A percentile compares a stretch with the other conserved stretches of the same genome.
Conservation (phyloP, 2,888 invertebrate species). For the Reticulitermes lucifugus region DNA sequence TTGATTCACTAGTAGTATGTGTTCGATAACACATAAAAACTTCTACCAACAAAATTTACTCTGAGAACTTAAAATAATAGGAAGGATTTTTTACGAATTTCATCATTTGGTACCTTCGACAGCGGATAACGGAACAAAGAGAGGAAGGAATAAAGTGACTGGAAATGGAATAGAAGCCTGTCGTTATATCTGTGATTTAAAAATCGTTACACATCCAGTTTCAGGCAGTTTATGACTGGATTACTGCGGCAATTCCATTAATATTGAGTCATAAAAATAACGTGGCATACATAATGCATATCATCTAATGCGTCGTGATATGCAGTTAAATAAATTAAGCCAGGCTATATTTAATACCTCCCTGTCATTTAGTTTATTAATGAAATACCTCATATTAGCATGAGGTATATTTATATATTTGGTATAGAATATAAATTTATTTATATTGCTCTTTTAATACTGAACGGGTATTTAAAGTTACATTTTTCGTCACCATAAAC, state of each 20-base stretch:
- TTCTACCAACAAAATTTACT: conserved; percentile 10
- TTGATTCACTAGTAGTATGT: conserved; percentile 8
- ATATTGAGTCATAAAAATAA: not conserved
- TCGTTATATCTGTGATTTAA: conserved; percentile 21
- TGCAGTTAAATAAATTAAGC: not conserved
- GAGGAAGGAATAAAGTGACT: not conserved
- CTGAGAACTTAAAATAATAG: not conserved
- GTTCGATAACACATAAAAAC: conserved; percentile 32
- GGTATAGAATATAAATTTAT: not conserved
- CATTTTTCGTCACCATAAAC: not conserved
- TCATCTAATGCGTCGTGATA: not conserved
- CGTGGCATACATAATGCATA: not conserved
- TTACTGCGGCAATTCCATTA: not conserved
- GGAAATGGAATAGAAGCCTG: not conserved
- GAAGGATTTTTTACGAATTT: not conserved
- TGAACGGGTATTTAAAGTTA: not conserved
- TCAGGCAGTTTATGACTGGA: not conserved
- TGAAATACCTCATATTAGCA: not conserved
- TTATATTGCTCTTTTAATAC: too few species aligned
- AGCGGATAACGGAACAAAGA: not conserved
- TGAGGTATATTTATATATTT: not conserved
- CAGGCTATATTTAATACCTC: not conserved
- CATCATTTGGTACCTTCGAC: not conserved
- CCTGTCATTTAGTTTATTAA: not conserved
- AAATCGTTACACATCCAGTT: conserved; percentile 11